phyloP scores from a whole-genome alignment of 2,113 vertebrate genomes.

The Upupa epops region DNA sequence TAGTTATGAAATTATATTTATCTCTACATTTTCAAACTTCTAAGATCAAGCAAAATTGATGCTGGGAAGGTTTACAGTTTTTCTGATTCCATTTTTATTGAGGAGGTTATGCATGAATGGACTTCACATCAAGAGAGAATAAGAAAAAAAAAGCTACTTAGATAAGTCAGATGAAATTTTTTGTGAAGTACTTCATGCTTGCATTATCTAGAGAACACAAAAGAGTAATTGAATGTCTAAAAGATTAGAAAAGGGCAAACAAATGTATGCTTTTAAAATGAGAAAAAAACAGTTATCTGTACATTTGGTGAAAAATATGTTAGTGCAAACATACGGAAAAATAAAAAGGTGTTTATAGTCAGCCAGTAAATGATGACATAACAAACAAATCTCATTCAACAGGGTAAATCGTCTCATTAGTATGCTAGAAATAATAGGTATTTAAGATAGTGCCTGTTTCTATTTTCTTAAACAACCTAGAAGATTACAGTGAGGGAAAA shows the following conservation, averaged over 20 bases:
- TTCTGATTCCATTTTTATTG: not conserved
- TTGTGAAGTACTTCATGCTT: not conserved
- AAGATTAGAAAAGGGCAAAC: not conserved
- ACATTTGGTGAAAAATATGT: not conserved
- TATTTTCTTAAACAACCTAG: not conserved
- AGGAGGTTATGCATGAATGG: not conserved
- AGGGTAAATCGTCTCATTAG: not conserved
- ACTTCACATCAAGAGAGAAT: not conserved
- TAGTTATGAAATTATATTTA: not conserved
- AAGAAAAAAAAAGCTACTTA: not conserved
- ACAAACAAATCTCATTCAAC: not conserved
- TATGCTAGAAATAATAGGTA: not conserved
- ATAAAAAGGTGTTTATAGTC: not conserved
- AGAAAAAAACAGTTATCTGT: not conserved
- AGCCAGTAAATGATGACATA: not conserved
- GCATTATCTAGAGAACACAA: not conserved
- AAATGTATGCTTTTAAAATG: not conserved
- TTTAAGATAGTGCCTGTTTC: not conserved
- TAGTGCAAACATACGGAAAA: not conserved
- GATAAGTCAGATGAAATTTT: not conserved
- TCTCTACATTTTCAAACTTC: not conserved
- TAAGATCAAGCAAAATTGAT: not conserved
- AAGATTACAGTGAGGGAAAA: conserved; percentile 9
- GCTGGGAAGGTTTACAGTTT: not conserved
- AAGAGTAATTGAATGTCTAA: not conserved